Percentiles rank a stretch among this genome's conserved stretches.
Conservation (phyloP, 92 coral and sea anemone genomes). For the Epizoanthus stellaris region DNA sequence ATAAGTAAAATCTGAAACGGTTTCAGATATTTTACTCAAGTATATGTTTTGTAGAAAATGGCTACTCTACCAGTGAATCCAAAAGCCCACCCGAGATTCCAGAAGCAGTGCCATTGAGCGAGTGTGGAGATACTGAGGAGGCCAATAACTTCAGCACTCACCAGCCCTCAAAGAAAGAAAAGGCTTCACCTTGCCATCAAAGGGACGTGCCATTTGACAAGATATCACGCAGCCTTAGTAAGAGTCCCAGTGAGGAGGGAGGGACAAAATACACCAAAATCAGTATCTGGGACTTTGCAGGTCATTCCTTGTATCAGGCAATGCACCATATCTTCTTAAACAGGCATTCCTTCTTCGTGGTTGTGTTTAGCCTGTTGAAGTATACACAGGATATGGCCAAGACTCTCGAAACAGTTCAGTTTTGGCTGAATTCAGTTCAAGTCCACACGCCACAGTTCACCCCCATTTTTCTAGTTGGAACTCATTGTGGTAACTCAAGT, state of each 20-base stretch:
- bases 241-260: slow-evolving; percentile 5
- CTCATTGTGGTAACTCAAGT: slow-evolving; percentile 35
- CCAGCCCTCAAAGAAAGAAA: not conserved
- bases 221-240: slow-evolving; percentile 42
- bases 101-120: too few species aligned
- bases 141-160: too few species aligned
- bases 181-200: slow-evolving; percentile 10
- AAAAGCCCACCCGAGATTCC: too few species aligned
- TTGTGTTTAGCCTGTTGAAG: slow-evolving; percentile 56
- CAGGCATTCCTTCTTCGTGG: slow-evolving; percentile 65
- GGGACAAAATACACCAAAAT: slow-evolving; percentile 35
- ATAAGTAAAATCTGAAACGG: too few species aligned
- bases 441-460: slow-evolving; percentile 69
- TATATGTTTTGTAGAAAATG: too few species aligned
- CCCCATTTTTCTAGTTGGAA: slow-evolving; percentile 74
- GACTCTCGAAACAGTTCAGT: slow-evolving; percentile 32
- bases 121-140: too few species aligned
- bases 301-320: slow-evolving; percentile 71
- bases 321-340: slow-evolving; percentile 81
- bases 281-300: slow-evolving; percentile 82
- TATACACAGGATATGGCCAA: not conserved
- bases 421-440: slow-evolving; percentile 79
- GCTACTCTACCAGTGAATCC: too few species aligned
- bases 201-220: slow-evolving; percentile 52
- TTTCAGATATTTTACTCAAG: too few species aligned